These are phyloP conservation scores for Synergus laeviventris DNA, from an alignment of 2,888 invertebrate species.

Conservation along the genomic window DNA sequence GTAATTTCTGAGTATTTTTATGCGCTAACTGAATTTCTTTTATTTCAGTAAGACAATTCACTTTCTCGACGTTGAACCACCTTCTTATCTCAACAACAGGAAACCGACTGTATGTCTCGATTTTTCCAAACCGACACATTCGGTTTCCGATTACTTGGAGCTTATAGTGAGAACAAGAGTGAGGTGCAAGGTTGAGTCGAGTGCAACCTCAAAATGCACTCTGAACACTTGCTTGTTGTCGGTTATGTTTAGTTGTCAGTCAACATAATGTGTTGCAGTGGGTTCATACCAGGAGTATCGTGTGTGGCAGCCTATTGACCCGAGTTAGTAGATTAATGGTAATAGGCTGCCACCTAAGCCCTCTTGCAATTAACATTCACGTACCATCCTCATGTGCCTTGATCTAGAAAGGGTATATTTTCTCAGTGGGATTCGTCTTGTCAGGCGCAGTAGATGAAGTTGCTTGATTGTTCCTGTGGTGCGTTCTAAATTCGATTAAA, in stretches of 20 bases:
- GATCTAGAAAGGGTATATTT: conserved; percentile 16
- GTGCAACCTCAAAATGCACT: conserved; percentile 32
- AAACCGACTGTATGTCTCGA: neutral
- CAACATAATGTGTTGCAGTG: conserved; percentile 11
- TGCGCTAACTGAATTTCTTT: neutral
- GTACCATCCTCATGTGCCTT: conserved; percentile 39
- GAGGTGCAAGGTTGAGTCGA: neutral
- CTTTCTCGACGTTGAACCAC: neutral
- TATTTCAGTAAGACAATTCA: neutral
- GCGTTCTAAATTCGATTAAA: neutral
- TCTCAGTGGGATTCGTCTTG: conserved; percentile 2
- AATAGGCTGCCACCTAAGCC: conserved; percentile 59
- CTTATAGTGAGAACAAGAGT: conserved; percentile 1
- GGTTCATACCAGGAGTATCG: conserved; percentile 26
- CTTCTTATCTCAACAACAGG: neutral
- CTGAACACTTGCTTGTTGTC: conserved; percentile 29
- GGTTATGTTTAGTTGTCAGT: conserved; percentile 29
- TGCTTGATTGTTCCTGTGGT: neutral
- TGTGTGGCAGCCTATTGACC: conserved; percentile 50
- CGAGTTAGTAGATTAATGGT: conserved; percentile 60
- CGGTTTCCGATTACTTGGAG: neutral
- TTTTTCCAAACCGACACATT: neutral
- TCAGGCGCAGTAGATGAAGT: neutral
- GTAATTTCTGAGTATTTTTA: neutral
- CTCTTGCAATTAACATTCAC: conserved; percentile 56